These are phyloP conservation scores for Theropithecus gelada DNA, from an alignment of 2,113 vertebrate genomes.

Conservation along the genomic window DNA sequence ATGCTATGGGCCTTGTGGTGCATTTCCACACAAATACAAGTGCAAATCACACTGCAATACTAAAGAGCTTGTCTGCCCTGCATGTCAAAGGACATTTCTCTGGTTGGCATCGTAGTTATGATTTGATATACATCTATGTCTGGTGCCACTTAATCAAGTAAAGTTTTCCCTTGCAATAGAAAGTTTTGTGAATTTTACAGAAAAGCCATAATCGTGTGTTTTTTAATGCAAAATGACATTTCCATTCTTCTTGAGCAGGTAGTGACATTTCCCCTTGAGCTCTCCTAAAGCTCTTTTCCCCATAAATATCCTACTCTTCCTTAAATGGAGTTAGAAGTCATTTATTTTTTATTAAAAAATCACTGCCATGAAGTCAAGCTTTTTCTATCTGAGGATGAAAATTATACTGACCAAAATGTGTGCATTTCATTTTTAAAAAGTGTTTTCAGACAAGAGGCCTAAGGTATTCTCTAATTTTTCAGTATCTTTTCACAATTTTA, in stretches of 20 bases:
- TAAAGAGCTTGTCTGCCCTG: slow-evolving; percentile 21
- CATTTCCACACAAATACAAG: slow-evolving; percentile 26
- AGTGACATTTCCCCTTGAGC: slow-evolving; percentile 61
- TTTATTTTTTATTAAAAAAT: slow-evolving; percentile 65
- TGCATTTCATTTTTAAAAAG: not conserved
- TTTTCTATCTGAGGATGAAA: slow-evolving; percentile 42
- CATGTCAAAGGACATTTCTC: slow-evolving; percentile 23
- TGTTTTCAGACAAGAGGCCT: not conserved
- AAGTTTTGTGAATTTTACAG: slow-evolving; percentile 59
- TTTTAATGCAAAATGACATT: slow-evolving; percentile 66
- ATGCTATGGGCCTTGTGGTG: slow-evolving; percentile 32
- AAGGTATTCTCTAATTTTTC: slow-evolving; percentile 22
- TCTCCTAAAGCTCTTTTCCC: slow-evolving; percentile 30
- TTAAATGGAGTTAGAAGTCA: slow-evolving; percentile 57
- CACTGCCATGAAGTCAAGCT: slow-evolving; percentile 17
- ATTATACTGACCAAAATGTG: slow-evolving; percentile 17
- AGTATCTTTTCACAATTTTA: slow-evolving; percentile 1
- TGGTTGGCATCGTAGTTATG: slow-evolving; percentile 18
- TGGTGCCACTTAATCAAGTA: slow-evolving; percentile 62
- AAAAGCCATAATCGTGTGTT: slow-evolving; percentile 32
- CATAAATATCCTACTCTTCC: slow-evolving; percentile 20
- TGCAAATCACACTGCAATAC: not conserved
- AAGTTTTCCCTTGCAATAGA: slow-evolving; percentile 43
- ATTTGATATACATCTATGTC: slow-evolving; percentile 63
- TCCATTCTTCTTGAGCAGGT: slow-evolving; percentile 53